phyloP scores from a whole-genome alignment of 2,888 invertebrate species.

The Chrysina gloriosa region DNA sequence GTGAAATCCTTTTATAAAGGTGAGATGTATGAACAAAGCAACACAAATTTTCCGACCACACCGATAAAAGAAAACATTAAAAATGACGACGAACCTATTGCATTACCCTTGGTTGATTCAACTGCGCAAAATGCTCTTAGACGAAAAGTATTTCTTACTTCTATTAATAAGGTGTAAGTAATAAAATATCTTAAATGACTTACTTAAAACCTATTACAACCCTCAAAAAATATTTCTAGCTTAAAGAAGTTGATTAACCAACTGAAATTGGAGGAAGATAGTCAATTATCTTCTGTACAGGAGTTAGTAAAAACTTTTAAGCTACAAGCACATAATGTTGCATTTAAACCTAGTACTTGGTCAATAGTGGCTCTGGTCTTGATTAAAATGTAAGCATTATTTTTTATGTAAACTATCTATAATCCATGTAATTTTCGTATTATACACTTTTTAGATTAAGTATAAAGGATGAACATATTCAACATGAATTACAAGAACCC shows the following conservation, averaged over 20 bases:
- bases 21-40: constrained; percentile 62
- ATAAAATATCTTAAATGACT: constrained; percentile 22
- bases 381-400: constrained; percentile 71
- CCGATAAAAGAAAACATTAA: constrained; percentile 51
- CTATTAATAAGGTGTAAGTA: constrained; percentile 72
- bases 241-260: constrained; percentile 41
- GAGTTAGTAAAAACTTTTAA: constrained; percentile 74
- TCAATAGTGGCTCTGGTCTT: constrained; percentile 76
- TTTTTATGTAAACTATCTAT: neutral
- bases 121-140: constrained; percentile 76
- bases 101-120: constrained; percentile 74
- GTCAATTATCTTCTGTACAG: constrained; percentile 63
- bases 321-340: constrained; percentile 77
- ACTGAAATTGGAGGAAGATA: constrained; percentile 40
- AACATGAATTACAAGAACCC: constrained; percentile 36
- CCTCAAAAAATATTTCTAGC: constrained; percentile 21
- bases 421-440: neutral
- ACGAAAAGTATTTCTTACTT: constrained; percentile 76
- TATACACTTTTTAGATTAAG: constrained; percentile 45
- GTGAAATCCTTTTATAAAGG: constrained; percentile 74
- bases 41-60: constrained; percentile 51
- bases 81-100: constrained; percentile 60
- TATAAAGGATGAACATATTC: constrained; percentile 42
- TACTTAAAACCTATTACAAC: constrained; percentile 22
- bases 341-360: constrained; percentile 80